phyloP scores from a whole-genome alignment of 2,113 vertebrate species.

The Hippoglossus stenolepis region DNA sequence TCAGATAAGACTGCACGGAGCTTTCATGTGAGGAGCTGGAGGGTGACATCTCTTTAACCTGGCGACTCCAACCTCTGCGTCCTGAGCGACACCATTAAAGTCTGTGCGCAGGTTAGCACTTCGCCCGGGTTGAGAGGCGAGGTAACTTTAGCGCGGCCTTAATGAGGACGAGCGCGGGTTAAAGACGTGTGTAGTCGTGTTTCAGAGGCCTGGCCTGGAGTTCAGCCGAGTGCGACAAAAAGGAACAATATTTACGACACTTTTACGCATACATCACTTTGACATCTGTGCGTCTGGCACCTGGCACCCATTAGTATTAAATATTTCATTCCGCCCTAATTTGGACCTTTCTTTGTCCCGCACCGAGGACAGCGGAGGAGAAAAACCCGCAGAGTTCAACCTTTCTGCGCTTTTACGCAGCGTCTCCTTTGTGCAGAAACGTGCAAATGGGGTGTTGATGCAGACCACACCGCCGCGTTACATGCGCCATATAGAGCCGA shows the following conservation, averaged over 20 bases:
- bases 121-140: slow-evolving; percentile 64
- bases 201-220: slow-evolving; percentile 63
- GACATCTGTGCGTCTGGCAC: slow-evolving; percentile 77
- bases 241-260: slow-evolving; percentile 81
- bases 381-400: neutral
- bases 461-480: slow-evolving; percentile 49
- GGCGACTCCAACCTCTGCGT: neutral
- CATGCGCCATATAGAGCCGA: neutral
- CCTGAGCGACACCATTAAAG: neutral
- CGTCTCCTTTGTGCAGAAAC: slow-evolving; percentile 43
- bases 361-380: slow-evolving; percentile 34
- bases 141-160: slow-evolving; percentile 79
- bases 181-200: slow-evolving; percentile 78
- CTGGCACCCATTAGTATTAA: slow-evolving; percentile 82
- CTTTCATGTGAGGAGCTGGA: neutral
- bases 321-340: slow-evolving; percentile 73
- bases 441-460: slow-evolving; percentile 74
- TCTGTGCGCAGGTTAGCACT: slow-evolving; percentile 76
- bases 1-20: no score
- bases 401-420: slow-evolving; percentile 46
- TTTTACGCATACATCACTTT: slow-evolving; percentile 83
- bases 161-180: slow-evolving; percentile 84
- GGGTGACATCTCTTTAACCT: neutral
- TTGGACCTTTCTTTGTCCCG: slow-evolving; percentile 57
- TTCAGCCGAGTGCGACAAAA: slow-evolving; percentile 68